Evolutionary conservation across 2,888 invertebrate genomes (phyloP).

Genomic region (Eristalis pertinax): DNA sequence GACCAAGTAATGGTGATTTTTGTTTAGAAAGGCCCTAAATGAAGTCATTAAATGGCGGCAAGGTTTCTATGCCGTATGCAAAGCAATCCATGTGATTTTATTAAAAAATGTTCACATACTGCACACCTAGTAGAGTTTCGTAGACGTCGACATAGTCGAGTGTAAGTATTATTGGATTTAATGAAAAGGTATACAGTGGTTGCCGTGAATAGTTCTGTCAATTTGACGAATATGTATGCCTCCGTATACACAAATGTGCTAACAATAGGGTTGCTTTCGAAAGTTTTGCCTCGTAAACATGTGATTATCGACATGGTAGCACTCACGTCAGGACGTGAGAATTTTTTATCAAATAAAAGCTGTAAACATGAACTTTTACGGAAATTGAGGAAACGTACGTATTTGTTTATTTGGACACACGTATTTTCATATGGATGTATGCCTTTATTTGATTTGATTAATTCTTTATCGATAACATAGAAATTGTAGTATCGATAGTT

Average conservation of each 20-base stretch:
- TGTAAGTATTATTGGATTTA: conserved; percentile 8
- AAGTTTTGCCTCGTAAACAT: conserved; percentile 26
- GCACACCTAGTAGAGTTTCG: not conserved
- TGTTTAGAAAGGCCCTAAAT: conserved; percentile 11
- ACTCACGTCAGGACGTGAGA: conserved; percentile 35
- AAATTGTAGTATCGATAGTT: not conserved
- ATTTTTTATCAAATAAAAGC: conserved; percentile 11
- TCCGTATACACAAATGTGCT: not conserved
- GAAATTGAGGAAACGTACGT: not conserved
- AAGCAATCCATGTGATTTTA: not conserved
- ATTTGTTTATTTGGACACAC: not conserved
- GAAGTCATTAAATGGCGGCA: conserved; percentile 27
- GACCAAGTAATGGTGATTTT: not conserved
- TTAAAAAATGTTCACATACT: conserved; percentile 41
- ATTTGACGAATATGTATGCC: conserved; percentile 11
- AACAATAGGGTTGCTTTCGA: conserved; percentile 30
- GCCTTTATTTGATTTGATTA: not conserved
- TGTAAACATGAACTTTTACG: conserved; percentile 7
- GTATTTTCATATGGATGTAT: not conserved
- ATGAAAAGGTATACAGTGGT: conserved; percentile 19
- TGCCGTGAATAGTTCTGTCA: conserved; percentile 18
- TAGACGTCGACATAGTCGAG: not conserved
- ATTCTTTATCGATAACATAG: not conserved
- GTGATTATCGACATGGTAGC: conserved; percentile 26
- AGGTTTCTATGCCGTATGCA: not conserved